These are phyloP conservation scores for Thecophora atra DNA, from an alignment of 2,888 invertebrate species.

Conservation along the genomic window DNA sequence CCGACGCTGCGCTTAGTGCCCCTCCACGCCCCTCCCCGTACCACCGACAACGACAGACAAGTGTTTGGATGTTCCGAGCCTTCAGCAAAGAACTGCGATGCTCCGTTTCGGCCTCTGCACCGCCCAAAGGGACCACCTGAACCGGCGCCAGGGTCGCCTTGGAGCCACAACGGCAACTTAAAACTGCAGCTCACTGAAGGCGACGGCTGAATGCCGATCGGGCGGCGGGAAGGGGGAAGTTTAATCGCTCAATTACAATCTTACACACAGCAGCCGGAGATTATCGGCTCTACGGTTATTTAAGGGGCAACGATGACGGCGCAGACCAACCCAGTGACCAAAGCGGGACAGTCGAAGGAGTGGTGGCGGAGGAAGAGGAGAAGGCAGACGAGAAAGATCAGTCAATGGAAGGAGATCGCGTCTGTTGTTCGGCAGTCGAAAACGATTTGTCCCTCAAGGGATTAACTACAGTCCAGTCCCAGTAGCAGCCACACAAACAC, in stretches of 20 bases:
- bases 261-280: conserved; percentile 31
- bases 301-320: conserved; percentile 2
- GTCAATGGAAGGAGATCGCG: neutral
- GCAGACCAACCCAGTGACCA: conserved; percentile 3
- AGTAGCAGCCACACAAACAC: conserved; percentile 27
- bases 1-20: neutral
- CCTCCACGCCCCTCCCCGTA: neutral
- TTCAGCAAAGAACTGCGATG: conserved; percentile 14
- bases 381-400: neutral
- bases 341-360: neutral
- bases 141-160: conserved; percentile 8
- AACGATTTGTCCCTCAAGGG: conserved; percentile 38
- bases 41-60: conserved; percentile 13
- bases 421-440: conserved; percentile 32
- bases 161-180: neutral
- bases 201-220: no score
- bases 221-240: neutral
- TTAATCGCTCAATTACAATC: conserved; percentile 35
- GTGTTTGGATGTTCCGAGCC: neutral
- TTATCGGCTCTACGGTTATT: conserved; percentile 31
- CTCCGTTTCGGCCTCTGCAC: conserved; percentile 7
- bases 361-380: conserved; percentile 22
- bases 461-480: conserved; percentile 26
- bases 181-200: neutral
- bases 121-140: conserved; percentile 32